Conservation (phyloP, 1,140 invertebrate genomes). For the Matsumurasca onukii region DNA sequence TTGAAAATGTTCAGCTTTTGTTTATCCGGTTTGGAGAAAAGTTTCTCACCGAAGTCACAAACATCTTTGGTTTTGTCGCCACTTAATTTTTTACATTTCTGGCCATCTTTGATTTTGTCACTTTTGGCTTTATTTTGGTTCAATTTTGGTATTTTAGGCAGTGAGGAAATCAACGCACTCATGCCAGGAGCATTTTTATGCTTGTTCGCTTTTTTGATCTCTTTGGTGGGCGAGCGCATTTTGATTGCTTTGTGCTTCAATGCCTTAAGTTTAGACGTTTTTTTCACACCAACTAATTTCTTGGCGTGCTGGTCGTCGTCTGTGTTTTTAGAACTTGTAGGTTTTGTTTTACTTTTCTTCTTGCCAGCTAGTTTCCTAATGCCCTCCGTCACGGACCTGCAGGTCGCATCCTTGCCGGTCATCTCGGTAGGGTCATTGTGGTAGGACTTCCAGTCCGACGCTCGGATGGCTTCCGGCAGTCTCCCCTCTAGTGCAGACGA, state of each 20-base stretch:
- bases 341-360: slow-evolving; percentile 59
- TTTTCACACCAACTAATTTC: slow-evolving; percentile 55
- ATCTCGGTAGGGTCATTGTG: slow-evolving; percentile 50
- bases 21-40: slow-evolving; percentile 74
- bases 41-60: slow-evolving; percentile 60
- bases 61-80: slow-evolving; percentile 12
- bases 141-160: slow-evolving; percentile 37
- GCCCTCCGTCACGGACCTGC: slow-evolving; percentile 44
- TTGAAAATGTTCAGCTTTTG: slow-evolving; percentile 84
- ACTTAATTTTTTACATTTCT: slow-evolving; percentile 34
- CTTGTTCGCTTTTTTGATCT: slow-evolving; percentile 48
- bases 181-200: slow-evolving; percentile 35
- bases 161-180: slow-evolving; percentile 34
- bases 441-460: slow-evolving; percentile 51
- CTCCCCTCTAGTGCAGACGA: slow-evolving; percentile 90
- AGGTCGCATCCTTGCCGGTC: slow-evolving; percentile 54
- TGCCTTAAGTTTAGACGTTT: slow-evolving; percentile 55
- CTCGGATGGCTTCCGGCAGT: slow-evolving; percentile 74
- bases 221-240: slow-evolving; percentile 36
- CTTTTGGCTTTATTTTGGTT: slow-evolving; percentile 44
- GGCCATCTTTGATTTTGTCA: slow-evolving; percentile 50
- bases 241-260: slow-evolving; percentile 48
- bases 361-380: slow-evolving; percentile 65
- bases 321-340: slow-evolving; percentile 13
- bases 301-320: slow-evolving; percentile 52